Evolutionary conservation across 1,140 invertebrate genomes (phyloP).

Genomic region (Polypedilum vanderplanki): DNA sequence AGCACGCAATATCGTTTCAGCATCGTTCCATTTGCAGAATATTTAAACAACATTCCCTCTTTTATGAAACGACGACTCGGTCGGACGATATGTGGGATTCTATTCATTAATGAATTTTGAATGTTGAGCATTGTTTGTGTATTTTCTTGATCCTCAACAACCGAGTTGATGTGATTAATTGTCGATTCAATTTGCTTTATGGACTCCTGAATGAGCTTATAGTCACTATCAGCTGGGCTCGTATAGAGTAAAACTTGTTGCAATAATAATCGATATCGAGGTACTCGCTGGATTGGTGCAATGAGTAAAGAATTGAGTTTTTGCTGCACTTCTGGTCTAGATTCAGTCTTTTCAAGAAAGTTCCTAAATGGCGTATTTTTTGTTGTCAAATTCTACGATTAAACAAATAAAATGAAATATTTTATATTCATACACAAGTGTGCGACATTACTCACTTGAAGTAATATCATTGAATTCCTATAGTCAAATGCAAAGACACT

Average conservation of each 20-base stretch:
- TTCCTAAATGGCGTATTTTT: conserved; percentile 52
- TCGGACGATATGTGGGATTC: conserved; percentile 56
- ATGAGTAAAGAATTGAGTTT: conserved; percentile 66
- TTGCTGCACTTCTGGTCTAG: conserved; percentile 58
- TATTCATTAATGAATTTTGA: conserved; percentile 54
- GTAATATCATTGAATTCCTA: conserved; percentile 50
- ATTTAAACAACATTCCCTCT: conserved; percentile 62
- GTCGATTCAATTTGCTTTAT: conserved; percentile 59
- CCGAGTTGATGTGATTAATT: conserved; percentile 61
- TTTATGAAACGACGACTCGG: conserved; percentile 62
- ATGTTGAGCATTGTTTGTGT: conserved; percentile 59
- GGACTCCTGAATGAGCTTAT: conserved; percentile 52
- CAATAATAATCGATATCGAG: conserved; percentile 64
- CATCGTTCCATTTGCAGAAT: conserved; percentile 46
- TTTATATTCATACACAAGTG: background rate
- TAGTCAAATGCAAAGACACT: conserved; percentile 71
- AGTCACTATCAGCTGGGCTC: conserved; percentile 52
- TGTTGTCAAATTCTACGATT: conserved; percentile 50
- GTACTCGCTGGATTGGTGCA: conserved; percentile 67
- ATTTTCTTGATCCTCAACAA: conserved; percentile 65
- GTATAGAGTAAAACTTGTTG: conserved; percentile 61
- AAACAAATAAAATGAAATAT: conserved; percentile 29
- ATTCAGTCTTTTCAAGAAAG: conserved; percentile 59
- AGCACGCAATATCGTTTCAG: conserved; percentile 48
- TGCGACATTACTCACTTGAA: conserved; percentile 44